Evolutionary conservation across 2,113 vertebrate species (phyloP), one percentile per base, ranked within the genome.

Genomic region (Brachypodius melanocephalos): DNA sequence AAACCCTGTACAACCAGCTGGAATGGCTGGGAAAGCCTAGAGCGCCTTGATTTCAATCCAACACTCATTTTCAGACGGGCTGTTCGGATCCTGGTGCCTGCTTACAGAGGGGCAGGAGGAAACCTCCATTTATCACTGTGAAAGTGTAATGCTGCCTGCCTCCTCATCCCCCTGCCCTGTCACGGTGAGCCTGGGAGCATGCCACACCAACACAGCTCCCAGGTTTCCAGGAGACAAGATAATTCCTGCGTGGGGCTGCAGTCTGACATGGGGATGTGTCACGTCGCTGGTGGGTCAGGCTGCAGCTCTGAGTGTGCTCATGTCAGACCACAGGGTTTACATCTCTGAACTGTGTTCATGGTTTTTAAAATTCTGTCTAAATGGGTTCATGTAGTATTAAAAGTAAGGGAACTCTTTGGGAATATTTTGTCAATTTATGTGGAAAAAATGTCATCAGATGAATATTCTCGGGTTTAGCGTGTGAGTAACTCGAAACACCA

Each of bases 121-220:
- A 76, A 38, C 14, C 69, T 78, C 55, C 46, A 58, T 85, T 73
- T 62, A 73, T 83, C 67, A 61, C 32, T n/a, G 10, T 6, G 3
- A 0, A 3, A 81, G 21, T 0, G 0, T 10, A 58, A 40, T 1
- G 0, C 73, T 12, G 73, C 42, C 5, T 9, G 66, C 31, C 66
- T 55, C 19, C 62, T 85, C 71, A 7, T 31, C 31, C 25, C 34
- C 13, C 45, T 0, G 4, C 69, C 48, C 57, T 0, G 0, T 6
- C 82, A 32, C 82, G 66, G 45, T 0, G 7, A 90, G 62, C 58
- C 77, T 49, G 24, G 74, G 45, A 78, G 19, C 24, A 4, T 0
- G 3, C 20, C 87, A 45, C 6, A 0, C 69, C 34, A 34, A 42
- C 31, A 69, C 20, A 71, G 61, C 80, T 67, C 9, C 14, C 8